These are phyloP conservation scores for Pollimyrus isidori DNA, from an alignment of 2,113 vertebrate genomes.

Conservation along the genomic window DNA sequence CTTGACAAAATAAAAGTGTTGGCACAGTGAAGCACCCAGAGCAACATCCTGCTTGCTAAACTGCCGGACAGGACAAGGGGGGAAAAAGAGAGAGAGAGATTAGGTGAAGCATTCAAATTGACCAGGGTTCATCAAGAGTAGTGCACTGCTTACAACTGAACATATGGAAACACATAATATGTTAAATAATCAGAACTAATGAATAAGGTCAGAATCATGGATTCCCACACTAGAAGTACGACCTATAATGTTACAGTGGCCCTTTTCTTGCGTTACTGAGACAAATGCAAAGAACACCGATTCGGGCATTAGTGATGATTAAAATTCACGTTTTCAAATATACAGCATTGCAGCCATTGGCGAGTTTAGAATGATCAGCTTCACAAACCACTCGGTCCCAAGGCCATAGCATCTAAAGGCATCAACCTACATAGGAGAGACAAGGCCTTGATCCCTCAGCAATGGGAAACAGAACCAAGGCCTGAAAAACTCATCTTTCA, in stretches of 20 bases:
- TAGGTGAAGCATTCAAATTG: too few species aligned
- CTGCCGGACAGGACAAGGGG: too few species aligned
- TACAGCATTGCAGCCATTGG: neutral
- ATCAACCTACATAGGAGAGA: neutral
- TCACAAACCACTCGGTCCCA: neutral
- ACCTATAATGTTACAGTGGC: neutral
- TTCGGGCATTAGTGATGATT: neutral
- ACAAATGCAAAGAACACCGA: neutral
- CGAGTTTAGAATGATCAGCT: neutral
- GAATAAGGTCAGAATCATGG: neutral
- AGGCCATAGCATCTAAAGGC: neutral
- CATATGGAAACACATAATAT: neutral
- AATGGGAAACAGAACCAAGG: neutral
- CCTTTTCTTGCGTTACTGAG: neutral
- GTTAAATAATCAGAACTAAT: neutral
- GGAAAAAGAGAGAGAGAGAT: too few species aligned
- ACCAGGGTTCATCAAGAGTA: too few species aligned
- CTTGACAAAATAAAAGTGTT: too few species aligned
- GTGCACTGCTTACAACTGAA: neutral
- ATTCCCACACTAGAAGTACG: neutral
- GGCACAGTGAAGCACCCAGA: too few species aligned
- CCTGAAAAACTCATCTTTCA: neutral
- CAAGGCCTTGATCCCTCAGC: neutral
- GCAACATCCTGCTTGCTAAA: too few species aligned
- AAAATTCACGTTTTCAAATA: neutral